These are phyloP conservation scores for Cinclus mexicanus DNA, from an alignment of 2,113 vertebrate genomes.

Conservation along the genomic window DNA sequence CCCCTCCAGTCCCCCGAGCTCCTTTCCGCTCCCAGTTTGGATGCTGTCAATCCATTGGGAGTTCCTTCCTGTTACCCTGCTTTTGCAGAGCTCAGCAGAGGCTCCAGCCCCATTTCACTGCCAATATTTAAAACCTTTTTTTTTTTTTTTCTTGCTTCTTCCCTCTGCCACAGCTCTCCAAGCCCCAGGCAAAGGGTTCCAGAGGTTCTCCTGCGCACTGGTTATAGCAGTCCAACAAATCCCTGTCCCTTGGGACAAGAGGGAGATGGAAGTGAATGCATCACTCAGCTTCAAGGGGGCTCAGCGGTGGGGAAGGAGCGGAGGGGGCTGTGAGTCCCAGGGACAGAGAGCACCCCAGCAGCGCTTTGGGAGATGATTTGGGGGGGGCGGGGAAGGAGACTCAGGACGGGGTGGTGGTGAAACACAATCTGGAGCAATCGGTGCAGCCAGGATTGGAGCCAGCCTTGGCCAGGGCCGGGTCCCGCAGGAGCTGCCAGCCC, in stretches of 20 bases:
- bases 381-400: too few species aligned
- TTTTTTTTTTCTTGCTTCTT: not conserved
- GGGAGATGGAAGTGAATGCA: fast-evolving
- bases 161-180: not conserved
- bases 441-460: not conserved
- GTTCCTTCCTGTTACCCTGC: not conserved
- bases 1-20: not conserved
- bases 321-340: not conserved
- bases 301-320: fast-evolving
- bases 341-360: not conserved
- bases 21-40: not conserved
- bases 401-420: fast-evolving
- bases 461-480: not conserved
- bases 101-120: not conserved
- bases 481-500: not conserved
- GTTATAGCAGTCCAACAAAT: not conserved
- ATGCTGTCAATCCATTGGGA: not conserved
- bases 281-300: fast-evolving
- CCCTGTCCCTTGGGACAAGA: not conserved
- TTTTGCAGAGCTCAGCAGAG: not conserved
- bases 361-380: not conserved
- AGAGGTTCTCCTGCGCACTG: not conserved
- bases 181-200: fast-evolving
- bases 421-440: not conserved
- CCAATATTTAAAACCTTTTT: not conserved